These are phyloP conservation scores for Nanger granti DNA, from an alignment of 2,113 vertebrate genomes.

Conservation along the genomic window DNA sequence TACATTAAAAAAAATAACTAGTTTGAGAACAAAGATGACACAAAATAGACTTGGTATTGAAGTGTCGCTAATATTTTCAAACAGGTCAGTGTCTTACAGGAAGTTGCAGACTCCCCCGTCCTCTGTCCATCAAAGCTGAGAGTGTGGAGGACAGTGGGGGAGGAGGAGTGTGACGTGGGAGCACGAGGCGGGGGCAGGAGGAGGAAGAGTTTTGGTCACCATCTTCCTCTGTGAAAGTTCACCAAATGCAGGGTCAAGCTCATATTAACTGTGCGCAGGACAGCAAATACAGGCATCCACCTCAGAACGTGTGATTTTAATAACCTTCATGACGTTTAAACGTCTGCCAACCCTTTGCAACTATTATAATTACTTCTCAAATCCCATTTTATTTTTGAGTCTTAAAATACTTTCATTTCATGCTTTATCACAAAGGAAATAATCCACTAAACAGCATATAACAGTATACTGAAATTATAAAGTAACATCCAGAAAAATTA, in stretches of 20 bases:
- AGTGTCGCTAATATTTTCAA: not conserved
- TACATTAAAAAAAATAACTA: not conserved
- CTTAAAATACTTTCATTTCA: constrained; percentile 10
- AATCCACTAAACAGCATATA: not conserved
- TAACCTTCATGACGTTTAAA: not conserved
- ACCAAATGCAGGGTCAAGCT: not conserved
- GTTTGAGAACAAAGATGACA: not conserved
- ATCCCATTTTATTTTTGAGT: not conserved
- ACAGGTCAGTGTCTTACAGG: not conserved
- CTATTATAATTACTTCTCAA: not conserved
- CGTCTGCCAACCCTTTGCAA: not conserved
- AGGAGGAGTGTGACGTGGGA: too few relatives aligned
- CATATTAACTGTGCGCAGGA: not conserved
- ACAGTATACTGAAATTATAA: not conserved
- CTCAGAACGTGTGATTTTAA: not conserved
- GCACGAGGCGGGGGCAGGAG: not conserved
- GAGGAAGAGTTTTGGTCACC: not conserved
- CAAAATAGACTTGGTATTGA: not conserved
- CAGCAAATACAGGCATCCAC: not conserved
- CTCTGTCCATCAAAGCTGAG: not conserved
- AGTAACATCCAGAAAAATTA: not conserved
- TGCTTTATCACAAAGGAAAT: not conserved
- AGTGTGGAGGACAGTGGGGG: not conserved
- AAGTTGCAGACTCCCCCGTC: not conserved
- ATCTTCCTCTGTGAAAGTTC: not conserved